Conservation (phyloP, 2,888 invertebrate species). For the Rotaria sp. region DNA sequence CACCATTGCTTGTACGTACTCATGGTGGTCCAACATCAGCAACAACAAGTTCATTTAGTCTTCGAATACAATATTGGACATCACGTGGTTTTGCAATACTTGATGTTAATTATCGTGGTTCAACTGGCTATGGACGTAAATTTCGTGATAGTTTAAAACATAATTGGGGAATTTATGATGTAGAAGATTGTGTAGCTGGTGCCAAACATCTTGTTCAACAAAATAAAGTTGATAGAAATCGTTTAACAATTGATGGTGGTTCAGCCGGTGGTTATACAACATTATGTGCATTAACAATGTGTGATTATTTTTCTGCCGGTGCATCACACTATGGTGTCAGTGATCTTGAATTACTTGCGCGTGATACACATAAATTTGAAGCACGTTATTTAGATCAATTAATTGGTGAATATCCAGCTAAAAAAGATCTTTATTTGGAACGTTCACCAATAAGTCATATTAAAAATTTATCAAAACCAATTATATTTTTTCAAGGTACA, state of each 20-base stretch:
- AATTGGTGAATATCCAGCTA: slow-evolving; percentile 46
- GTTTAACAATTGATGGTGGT: slow-evolving; percentile 55
- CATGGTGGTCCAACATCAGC: slow-evolving; percentile 57
- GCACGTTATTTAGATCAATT: slow-evolving; percentile 52
- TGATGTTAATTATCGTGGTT: slow-evolving; percentile 57
- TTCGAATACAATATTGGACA: slow-evolving; percentile 54
- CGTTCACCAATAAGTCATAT: slow-evolving; percentile 53
- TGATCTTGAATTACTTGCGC: slow-evolving; percentile 52
- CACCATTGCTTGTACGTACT: slow-evolving; percentile 54
- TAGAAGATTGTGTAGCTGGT: slow-evolving; percentile 54
- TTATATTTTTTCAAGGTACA: slow-evolving; percentile 55
- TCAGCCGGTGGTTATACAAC: slow-evolving; percentile 56
- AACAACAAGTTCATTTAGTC: slow-evolving; percentile 46
- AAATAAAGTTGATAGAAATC: slow-evolving; percentile 48
- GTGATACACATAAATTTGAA: slow-evolving; percentile 57
- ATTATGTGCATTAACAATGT: slow-evolving; percentile 42
- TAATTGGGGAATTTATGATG: slow-evolving; percentile 55
- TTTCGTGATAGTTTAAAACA: slow-evolving; percentile 50
- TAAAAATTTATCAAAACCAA: slow-evolving; percentile 52
- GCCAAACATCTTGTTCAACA: slow-evolving; percentile 49
- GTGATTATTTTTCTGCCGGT: slow-evolving; percentile 43
- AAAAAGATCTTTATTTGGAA: slow-evolving; percentile 46
- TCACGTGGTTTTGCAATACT: slow-evolving; percentile 56
- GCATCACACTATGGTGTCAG: slow-evolving; percentile 55
- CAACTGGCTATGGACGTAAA: slow-evolving; percentile 54